phyloP scores from a whole-genome alignment of 2,888 invertebrate species.

The Volucella bombylans region DNA sequence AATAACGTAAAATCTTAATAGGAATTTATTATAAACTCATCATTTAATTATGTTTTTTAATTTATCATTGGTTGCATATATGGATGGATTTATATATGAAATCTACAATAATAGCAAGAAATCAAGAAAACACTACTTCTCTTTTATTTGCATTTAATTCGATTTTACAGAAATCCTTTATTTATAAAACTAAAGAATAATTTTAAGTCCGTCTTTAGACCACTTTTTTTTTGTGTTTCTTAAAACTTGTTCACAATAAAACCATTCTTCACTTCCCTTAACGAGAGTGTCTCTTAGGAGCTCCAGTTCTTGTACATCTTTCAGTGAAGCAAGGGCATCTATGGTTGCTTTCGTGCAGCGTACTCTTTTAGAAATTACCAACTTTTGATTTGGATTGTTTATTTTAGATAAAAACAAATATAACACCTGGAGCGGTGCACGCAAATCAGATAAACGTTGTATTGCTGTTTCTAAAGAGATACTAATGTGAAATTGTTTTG shows the following conservation, averaged over 20 bases:
- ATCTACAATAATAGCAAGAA: too few relatives aligned
- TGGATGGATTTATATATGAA: too few relatives aligned
- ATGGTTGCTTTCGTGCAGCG: slow-evolving; percentile 80
- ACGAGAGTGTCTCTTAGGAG: slow-evolving; percentile 78
- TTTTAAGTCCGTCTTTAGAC: slow-evolving; percentile 81
- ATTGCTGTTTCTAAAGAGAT: slow-evolving; percentile 80
- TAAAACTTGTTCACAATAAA: slow-evolving; percentile 88
- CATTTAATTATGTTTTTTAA: too few relatives aligned
- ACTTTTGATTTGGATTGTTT: slow-evolving; percentile 78
- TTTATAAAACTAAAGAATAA: slow-evolving; percentile 72
- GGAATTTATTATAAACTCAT: too few relatives aligned
- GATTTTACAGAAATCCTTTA: neutral
- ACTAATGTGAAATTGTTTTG: slow-evolving; percentile 81
- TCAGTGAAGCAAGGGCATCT: slow-evolving; percentile 80
- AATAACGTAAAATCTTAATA: too few relatives aligned
- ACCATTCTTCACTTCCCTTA: slow-evolving; percentile 86
- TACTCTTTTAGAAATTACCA: slow-evolving; percentile 79
- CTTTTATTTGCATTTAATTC: neutral
- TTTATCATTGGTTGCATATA: too few relatives aligned
- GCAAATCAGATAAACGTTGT: slow-evolving; percentile 78
- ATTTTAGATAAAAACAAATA: slow-evolving; percentile 81
- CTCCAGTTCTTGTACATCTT: slow-evolving; percentile 80
- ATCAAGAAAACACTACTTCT: neutral
- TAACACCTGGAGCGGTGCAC: slow-evolving; percentile 80
- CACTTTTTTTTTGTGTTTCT: slow-evolving; percentile 82